phyloP scores from a whole-genome alignment of 2,797 vertebrate species.

The Melanotaenia parkinsoni region DNA sequence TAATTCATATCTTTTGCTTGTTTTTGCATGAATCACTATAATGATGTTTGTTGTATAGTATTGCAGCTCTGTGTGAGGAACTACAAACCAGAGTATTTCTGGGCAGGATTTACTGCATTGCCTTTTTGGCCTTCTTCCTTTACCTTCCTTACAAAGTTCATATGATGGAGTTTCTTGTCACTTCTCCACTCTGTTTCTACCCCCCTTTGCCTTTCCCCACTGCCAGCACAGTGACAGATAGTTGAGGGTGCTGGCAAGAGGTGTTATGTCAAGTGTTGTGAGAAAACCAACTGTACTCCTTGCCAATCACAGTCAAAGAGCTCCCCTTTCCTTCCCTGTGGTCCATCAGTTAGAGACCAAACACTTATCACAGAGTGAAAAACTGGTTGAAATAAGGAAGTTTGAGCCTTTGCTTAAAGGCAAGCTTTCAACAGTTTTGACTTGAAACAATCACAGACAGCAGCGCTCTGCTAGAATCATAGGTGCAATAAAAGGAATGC shows the following conservation, averaged over 20 bases:
- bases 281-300: conserved; percentile 51
- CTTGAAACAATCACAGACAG: conserved; percentile 11
- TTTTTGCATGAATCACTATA: conserved; percentile 24
- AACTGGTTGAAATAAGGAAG: conserved; percentile 19
- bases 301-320: conserved; percentile 61
- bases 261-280: conserved; percentile 64
- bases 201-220: conserved; percentile 27
- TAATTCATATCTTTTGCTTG: conserved; percentile 34
- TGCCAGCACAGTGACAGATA: conserved; percentile 65
- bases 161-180: conserved; percentile 64
- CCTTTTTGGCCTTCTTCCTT: conserved; percentile 35
- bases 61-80: not conserved
- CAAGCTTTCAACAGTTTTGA: not conserved
- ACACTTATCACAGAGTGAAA: conserved; percentile 17
- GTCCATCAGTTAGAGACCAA: conserved; percentile 28
- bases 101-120: conserved; percentile 26
- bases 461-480: not conserved
- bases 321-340: conserved; percentile 2
- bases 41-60: not conserved
- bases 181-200: conserved; percentile 31
- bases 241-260: conserved; percentile 58
- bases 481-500: not conserved
- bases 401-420: conserved; percentile 14
- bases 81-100: not conserved
- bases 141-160: conserved; percentile 45